These are phyloP conservation scores for Melanotaenia pygmaea DNA, from an alignment of 2,797 vertebrate species.

Conservation along the genomic window DNA sequence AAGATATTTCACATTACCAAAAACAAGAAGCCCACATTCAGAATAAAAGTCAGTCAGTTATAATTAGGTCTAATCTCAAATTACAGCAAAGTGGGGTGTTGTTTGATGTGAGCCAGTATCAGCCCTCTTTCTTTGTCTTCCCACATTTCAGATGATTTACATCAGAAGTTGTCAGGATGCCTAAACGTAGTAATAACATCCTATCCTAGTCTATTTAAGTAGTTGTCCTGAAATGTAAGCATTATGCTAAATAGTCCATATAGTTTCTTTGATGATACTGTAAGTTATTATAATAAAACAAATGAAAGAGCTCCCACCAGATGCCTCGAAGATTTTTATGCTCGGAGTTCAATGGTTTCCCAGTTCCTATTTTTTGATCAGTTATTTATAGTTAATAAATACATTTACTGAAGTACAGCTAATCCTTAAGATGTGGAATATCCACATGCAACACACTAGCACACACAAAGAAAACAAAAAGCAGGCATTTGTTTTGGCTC, in stretches of 20 bases:
- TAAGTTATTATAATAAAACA: conserved; percentile 37
- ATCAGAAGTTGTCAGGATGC: conserved; percentile 52
- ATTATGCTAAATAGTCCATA: conserved; percentile 53
- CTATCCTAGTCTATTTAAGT: conserved; percentile 58
- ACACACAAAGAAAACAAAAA: conserved; percentile 73
- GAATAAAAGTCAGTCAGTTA: conserved; percentile 43
- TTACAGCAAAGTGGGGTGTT: conserved; percentile 44
- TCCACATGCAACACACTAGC: conserved; percentile 17
- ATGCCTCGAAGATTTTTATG: conserved; percentile 24
- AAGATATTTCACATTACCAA: not conserved
- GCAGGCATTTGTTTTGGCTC: conserved; percentile 79
- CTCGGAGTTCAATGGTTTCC: conserved; percentile 38
- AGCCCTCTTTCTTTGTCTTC: conserved; percentile 43
- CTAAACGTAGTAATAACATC: conserved; percentile 61
- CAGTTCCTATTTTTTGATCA: conserved; percentile 23
- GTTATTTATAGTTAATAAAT: conserved; percentile 41
- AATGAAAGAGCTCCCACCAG: conserved; percentile 27
- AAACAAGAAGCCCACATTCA: conserved; percentile 21
- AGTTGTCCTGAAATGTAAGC: conserved; percentile 42
- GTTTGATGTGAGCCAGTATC: conserved; percentile 49
- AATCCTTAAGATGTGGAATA: conserved; percentile 14
- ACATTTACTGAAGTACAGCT: conserved; percentile 44
- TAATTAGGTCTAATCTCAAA: conserved; percentile 52
- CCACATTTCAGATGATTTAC: conserved; percentile 56
- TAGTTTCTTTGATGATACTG: conserved; percentile 48